phyloP scores from a whole-genome alignment of 2,113 vertebrate genomes.

The human (Homo sapiens) region DNA sequence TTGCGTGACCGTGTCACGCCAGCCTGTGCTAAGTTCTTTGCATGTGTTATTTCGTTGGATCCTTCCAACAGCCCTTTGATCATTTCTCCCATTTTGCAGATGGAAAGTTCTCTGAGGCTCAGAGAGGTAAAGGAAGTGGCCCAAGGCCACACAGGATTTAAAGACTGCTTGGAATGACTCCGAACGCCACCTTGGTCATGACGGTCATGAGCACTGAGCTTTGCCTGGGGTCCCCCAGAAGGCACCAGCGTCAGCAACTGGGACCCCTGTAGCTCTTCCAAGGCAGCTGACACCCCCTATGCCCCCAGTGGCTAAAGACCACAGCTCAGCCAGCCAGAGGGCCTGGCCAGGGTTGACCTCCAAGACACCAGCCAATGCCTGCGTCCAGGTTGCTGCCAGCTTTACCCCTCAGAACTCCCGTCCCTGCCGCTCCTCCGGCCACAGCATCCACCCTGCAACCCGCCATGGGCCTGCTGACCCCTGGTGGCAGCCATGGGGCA shows the following conservation, averaged over 20 bases:
- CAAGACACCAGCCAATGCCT: fast-evolving
- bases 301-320: fast-evolving
- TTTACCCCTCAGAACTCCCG: background rate
- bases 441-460: background rate
- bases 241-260: fast-evolving
- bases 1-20: fast-evolving
- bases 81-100: background rate
- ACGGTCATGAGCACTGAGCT: background rate
- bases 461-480: conserved; percentile 34
- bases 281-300: background rate
- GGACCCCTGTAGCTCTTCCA: background rate
- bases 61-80: fast-evolving
- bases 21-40: fast-evolving
- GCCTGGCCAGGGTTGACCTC: background rate
- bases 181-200: background rate
- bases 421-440: background rate
- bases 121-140: background rate
- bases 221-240: fast-evolving
- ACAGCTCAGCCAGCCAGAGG: background rate
- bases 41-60: fast-evolving
- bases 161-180: background rate
- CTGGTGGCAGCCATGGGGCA: conserved; percentile 2
- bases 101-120: background rate
- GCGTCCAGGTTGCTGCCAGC: fast-evolving
- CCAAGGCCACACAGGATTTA: background rate